phyloP scores from a whole-genome alignment of 2,888 invertebrate genomes.

The Eupeodes luniger region DNA sequence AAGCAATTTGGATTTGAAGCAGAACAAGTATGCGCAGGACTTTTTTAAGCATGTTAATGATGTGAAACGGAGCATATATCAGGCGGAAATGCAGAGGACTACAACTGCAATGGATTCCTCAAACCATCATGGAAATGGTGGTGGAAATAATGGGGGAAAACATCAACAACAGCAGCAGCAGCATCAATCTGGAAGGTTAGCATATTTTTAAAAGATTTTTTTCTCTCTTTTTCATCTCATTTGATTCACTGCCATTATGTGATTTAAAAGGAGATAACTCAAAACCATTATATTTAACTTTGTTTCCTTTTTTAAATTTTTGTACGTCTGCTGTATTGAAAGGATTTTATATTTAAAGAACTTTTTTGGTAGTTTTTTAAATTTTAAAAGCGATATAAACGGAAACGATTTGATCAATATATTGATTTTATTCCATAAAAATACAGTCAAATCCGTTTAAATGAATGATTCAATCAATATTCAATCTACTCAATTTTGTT shows the following conservation, averaged over 20 bases:
- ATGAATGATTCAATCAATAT: too few species aligned
- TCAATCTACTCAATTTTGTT: too few species aligned
- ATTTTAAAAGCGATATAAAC: too few species aligned
- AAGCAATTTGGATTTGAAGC: constrained; percentile 80
- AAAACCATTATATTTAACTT: neutral
- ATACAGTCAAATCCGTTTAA: too few species aligned
- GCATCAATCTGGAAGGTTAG: constrained; percentile 57
- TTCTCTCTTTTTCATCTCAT: neutral
- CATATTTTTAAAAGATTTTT: neutral
- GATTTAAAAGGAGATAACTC: neutral
- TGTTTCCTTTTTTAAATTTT: too few species aligned
- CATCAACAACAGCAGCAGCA: constrained; percentile 43
- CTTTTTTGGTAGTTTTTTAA: too few species aligned
- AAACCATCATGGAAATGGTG: constrained; percentile 51
- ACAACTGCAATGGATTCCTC: constrained; percentile 77
- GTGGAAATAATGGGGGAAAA: neutral
- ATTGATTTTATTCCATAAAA: too few species aligned
- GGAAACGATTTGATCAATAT: too few species aligned
- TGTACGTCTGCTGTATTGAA: too few species aligned
- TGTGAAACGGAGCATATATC: constrained; percentile 83
- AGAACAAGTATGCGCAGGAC: constrained; percentile 84
- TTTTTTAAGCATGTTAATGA: constrained; percentile 84
- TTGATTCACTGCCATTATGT: neutral
- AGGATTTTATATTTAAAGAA: too few species aligned
- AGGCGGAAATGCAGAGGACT: constrained; percentile 82